Evolutionary conservation across 2,888 invertebrate genomes (phyloP), one percentile per base, ranked within the genome.

Genomic region (Xanthia togata): DNA sequence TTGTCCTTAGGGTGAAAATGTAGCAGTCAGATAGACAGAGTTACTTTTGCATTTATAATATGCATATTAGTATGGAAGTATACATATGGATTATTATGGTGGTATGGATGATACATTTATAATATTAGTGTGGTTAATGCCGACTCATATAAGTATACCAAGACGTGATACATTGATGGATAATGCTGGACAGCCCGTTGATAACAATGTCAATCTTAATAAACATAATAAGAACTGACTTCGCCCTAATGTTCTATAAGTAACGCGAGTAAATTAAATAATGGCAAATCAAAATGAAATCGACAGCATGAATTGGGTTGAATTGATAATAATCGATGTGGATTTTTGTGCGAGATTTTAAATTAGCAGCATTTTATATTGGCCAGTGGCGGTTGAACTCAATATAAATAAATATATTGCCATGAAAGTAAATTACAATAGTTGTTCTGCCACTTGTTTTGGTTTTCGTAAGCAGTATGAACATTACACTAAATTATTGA

Each of bases 221-320:
- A 75, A 75, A 76, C 68, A 6, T 75, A 73, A 72, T 74, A 73
- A 64, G 55, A 81, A 79, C 55, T 73, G 70, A 77, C 81, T 73
- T 81, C 73, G 44, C 26, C 50, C 44, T 76, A 76, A 85, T 79
- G 76, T 65, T 53, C 53, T 70, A 1, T 70, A 79, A 71, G 69
- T 70, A 76, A 64, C 62, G 57, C 41, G 71, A 64, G 59, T 63
- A 55, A 73, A 83, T 86, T 72, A 81, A 78, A 77, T 86, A 86
- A 83, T 86, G 70, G 73, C 73, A 78, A 78, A 83, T 75, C 62
- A 76, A 70, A 80, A 86, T 76, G 50, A 60, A 83, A 84, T 78
- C 81, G 78, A 81, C 84, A 76, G 60, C 50, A 47, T 68, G 67
- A 83, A 85, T 86, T 85, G 81, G 67, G 41, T 57, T 70, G n/a